Percentiles rank a stretch among this genome's conserved stretches.
Evolutionary conservation across 2,888 invertebrate genomes (phyloP).

Genomic region (Nysson spinosus): DNA sequence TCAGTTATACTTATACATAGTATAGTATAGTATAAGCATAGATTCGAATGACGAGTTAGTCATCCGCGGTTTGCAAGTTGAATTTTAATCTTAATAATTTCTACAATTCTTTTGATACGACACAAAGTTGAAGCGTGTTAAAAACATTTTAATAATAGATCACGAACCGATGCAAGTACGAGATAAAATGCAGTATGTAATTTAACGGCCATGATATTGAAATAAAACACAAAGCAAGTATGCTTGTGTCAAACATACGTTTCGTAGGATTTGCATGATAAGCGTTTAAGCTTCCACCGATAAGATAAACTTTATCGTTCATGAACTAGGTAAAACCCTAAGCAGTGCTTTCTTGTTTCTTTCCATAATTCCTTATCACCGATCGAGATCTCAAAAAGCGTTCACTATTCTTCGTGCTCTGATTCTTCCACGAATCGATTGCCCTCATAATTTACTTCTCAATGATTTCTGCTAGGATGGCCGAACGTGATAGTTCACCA

Average conservation of each 20-base stretch:
- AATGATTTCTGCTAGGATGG: conserved; percentile 6
- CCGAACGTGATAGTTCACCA: conserved; percentile 12
- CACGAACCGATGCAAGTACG: too few relatives aligned
- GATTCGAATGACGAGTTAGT: too few relatives aligned
- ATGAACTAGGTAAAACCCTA: conserved; percentile 18
- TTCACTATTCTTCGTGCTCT: background rate
- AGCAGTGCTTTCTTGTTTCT: conserved; percentile 5
- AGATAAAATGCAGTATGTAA: too few relatives aligned
- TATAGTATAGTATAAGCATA: too few relatives aligned
- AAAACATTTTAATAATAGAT: too few relatives aligned
- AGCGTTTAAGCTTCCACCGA: conserved; percentile 34
- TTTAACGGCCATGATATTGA: too few relatives aligned
- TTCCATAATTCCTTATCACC: conserved; percentile 27
- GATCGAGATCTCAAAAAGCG: background rate
- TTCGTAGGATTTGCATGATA: conserved; percentile 1
- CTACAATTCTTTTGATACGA: too few relatives aligned
- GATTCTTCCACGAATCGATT: conserved; percentile 13
- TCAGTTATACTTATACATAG: too few relatives aligned
- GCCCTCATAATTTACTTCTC: conserved; percentile 21
- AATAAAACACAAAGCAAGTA: too few relatives aligned
- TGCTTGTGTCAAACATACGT: background rate
- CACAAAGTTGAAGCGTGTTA: too few relatives aligned
- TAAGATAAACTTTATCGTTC: conserved; percentile 61
- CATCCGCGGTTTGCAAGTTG: too few relatives aligned
- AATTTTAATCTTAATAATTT: too few relatives aligned